Conservation (phyloP, 1,140 invertebrate species). For the Tetramorium simillimum region DNA sequence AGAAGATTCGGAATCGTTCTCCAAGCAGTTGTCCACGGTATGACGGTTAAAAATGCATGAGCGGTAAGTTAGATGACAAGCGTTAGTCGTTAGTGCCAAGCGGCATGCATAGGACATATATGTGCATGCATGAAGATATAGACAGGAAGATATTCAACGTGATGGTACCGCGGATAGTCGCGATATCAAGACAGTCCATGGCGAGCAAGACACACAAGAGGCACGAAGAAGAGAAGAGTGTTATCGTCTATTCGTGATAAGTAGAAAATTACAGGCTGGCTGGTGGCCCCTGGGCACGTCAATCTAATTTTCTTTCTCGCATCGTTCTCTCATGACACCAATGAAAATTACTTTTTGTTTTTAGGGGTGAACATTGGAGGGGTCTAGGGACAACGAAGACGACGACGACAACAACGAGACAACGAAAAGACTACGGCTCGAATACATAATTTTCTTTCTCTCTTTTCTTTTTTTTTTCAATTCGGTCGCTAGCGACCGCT, state of each 20-base stretch:
- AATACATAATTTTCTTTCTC: neutral
- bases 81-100: conserved; percentile 14
- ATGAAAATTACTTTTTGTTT: neutral
- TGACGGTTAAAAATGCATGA: conserved; percentile 46
- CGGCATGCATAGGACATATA: conserved; percentile 57
- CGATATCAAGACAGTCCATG: neutral
- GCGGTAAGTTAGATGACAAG: conserved; percentile 7
- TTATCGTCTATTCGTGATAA: conserved; percentile 59
- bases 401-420: conserved; percentile 58
- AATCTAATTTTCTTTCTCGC: conserved; percentile 49
- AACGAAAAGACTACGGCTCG: conserved; percentile 68
- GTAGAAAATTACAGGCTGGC: conserved; percentile 72
- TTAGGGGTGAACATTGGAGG: neutral
- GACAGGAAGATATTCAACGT: conserved; percentile 1
- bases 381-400: conserved; percentile 54
- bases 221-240: conserved; percentile 23
- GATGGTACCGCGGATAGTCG: conserved; percentile 1
- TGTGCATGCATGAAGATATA: conserved; percentile 57
- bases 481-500: conserved; percentile 67
- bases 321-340: neutral
- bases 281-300: conserved; percentile 73
- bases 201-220: conserved; percentile 25
- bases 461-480: conserved; percentile 52
- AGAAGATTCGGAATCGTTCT: neutral
- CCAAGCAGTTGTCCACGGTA: neutral